Evolutionary conservation across 2,113 vertebrate species (phyloP).

Genomic region (Colossoma macropomum): DNA sequence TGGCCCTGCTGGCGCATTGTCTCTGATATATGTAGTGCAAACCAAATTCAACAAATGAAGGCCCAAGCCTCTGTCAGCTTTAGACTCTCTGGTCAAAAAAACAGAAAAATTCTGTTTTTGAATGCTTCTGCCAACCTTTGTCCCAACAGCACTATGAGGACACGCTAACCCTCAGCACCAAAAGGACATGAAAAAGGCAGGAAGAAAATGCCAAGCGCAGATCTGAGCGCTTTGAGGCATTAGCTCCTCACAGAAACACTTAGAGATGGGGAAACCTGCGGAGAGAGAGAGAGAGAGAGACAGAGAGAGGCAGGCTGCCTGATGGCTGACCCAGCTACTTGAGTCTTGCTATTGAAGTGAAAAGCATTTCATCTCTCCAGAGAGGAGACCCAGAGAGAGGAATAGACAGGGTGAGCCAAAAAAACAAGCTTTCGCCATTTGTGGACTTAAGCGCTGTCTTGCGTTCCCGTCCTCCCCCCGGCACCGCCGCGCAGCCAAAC

Average conservation of each 20-base stretch:
- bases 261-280: conserved; percentile 22
- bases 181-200: conserved; percentile 10
- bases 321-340: conserved; percentile 40
- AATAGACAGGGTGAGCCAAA: conserved; percentile 2
- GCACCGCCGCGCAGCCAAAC: neutral
- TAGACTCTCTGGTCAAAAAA: neutral
- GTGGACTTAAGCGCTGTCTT: conserved; percentile 24
- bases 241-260: conserved; percentile 32
- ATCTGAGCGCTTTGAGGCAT: conserved; percentile 42
- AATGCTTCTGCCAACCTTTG: neutral
- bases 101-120: neutral
- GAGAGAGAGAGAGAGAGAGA: conserved; percentile 2
- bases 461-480: neutral
- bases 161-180: neutral
- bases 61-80: neutral
- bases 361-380: conserved; percentile 30
- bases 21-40: too few species aligned
- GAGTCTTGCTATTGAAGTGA: conserved; percentile 41
- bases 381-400: conserved; percentile 22
- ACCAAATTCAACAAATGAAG: too few species aligned
- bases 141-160: neutral
- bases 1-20: too few species aligned
- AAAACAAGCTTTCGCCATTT: conserved; percentile 10
- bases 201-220: conserved; percentile 31
- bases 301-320: neutral